A percentile compares a stretch with the other conserved stretches of the same genome.
phyloP scores from a whole-genome alignment of 2,888 invertebrate species.

The Trichopoda pennipes region DNA sequence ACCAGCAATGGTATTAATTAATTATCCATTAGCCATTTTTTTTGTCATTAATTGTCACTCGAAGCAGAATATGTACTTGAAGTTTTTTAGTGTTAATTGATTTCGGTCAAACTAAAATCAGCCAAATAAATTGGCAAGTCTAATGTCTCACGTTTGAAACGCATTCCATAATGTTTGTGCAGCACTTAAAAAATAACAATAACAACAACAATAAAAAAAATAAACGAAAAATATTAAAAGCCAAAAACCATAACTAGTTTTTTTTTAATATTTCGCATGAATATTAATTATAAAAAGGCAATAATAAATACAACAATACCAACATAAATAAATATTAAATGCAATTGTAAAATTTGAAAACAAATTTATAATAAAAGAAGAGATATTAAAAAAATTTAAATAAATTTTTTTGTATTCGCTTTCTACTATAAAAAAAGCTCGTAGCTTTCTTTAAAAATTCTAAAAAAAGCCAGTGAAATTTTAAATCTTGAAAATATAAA shows the following conservation, averaged over 20 bases:
- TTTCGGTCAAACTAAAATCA: slow-evolving; percentile 46
- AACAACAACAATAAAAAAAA: no score
- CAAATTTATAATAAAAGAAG: not conserved
- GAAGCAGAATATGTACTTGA: slow-evolving; percentile 21
- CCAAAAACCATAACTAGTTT: slow-evolving; percentile 24
- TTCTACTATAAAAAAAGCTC: not conserved
- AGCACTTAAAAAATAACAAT: not conserved
- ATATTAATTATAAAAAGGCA: slow-evolving; percentile 40
- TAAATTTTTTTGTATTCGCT: slow-evolving; percentile 42
- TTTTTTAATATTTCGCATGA: slow-evolving; percentile 18
- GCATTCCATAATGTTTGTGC: slow-evolving; percentile 41
- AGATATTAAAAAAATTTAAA: not conserved
- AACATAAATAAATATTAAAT: slow-evolving; percentile 16
- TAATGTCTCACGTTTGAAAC: not conserved
- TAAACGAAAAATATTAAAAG: not conserved
- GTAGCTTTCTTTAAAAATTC: slow-evolving; percentile 12
- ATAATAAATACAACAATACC: not conserved
- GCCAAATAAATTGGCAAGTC: slow-evolving; percentile 38
- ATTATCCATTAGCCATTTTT: slow-evolving; percentile 32
- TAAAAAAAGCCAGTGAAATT: slow-evolving; percentile 35
- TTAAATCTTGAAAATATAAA: not conserved
- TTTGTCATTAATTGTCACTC: slow-evolving; percentile 12
- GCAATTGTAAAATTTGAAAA: not conserved
- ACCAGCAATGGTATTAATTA: slow-evolving; percentile 8
- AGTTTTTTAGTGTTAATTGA: slow-evolving; percentile 21